Conservation (phyloP, 2,797 vertebrate genomes). For the Meda fulgida region DNA sequence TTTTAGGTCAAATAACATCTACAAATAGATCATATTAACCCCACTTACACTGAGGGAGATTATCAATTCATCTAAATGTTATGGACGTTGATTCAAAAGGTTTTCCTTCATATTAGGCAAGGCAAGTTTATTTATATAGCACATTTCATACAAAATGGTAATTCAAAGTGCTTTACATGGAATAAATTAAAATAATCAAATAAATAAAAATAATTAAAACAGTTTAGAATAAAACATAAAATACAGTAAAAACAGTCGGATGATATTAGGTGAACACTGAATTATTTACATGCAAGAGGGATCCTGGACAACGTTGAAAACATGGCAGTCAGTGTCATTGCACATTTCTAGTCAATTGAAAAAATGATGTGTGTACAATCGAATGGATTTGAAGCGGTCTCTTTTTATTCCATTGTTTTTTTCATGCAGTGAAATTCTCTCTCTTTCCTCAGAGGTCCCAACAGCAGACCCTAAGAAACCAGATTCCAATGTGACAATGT, state of each 20-base stretch:
- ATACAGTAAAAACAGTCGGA: too few species aligned
- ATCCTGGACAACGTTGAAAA: background rate
- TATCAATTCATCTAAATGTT: conserved; percentile 7
- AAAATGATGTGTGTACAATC: background rate
- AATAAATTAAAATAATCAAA: too few species aligned
- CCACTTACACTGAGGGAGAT: conserved; percentile 4
- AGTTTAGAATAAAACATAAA: too few species aligned
- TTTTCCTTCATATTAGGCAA: conserved; percentile 1
- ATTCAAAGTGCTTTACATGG: too few species aligned
- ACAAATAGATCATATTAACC: conserved; percentile 8
- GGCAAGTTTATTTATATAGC: too few species aligned
- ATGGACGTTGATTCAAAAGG: background rate
- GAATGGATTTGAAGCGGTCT: background rate
- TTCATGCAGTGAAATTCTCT: background rate
- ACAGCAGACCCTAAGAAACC: conserved; percentile 69
- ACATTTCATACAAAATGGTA: too few species aligned
- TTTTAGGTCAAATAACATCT: conserved; percentile 15
- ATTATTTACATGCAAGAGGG: background rate
- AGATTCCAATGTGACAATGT: conserved; percentile 68
- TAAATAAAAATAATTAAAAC: too few species aligned
- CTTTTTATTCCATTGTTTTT: background rate
- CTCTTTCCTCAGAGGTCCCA: conserved; percentile 67
- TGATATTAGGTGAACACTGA: background rate
- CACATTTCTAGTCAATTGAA: background rate
- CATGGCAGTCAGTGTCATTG: background rate